Evolutionary conservation across 2,797 vertebrate genomes (phyloP), one percentile per base, ranked within the genome.

Genomic region (Simalia tracyae): DNA sequence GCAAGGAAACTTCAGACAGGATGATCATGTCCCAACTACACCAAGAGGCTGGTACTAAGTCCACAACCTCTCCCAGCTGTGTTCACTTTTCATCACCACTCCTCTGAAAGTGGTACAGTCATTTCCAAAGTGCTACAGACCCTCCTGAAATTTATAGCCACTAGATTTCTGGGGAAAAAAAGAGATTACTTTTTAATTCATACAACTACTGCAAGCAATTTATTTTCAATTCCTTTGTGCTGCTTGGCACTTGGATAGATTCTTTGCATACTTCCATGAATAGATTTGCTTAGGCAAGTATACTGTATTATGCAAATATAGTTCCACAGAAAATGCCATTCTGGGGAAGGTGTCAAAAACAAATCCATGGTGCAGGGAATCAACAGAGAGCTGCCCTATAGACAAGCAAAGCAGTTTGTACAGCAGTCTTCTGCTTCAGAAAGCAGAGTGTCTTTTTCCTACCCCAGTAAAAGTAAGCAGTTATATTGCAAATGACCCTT

Each of bases 211-310:
- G 0, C 0, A 46, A 85, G 92, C 86, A 28, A 15, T 3, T 68
- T 19, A 2, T 81, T 88, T 86, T 36, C 24, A 90, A 85, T 60
- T 59, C 0, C 0, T 59, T 26, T 0, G 0, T 57, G 42, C 56
- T 85, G 87, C 19, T 0, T 2, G 4, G 3, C 11, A 46, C 31
- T 9, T 9, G 0, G 12, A 28, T 28, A 66, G 22, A 59, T 81
- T 26, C 26, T 96, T 90, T 94, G 94, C 91, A 91, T 94, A 84
- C 1, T 0, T 57, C 0, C 0, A 15, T 81, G 93, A 31, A 36
- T 22, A 63, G 42, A 93, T 94, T 95, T 95, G 89, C 92, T 89
- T 92, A 91, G 87, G 84, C 72, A 89, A 81, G 54, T 14, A 36
- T 12, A 46, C 64, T 61, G 17, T 26, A 88, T 42, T 68, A 76